Evolutionary conservation across 2,888 invertebrate genomes (phyloP), one percentile per base, ranked within the genome.

Genomic region (Lottia scabra): DNA sequence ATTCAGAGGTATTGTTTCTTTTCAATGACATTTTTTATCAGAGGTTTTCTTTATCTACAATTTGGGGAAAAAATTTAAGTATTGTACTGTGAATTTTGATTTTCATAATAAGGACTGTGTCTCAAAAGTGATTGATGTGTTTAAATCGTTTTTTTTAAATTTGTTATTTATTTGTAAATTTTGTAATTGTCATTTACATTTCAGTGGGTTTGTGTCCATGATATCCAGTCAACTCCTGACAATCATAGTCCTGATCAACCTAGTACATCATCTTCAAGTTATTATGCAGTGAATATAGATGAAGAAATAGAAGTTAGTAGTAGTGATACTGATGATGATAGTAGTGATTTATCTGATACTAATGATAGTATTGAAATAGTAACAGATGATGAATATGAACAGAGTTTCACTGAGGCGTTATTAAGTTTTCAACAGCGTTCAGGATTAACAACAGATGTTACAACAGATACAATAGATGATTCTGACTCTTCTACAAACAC

Each of bases 141-240:
- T n/a, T n/a, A n/a, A n/a, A n/a, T n/a, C n/a, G n/a, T n/a, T n/a
- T n/a, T n/a, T n/a, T n/a, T n/a, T n/a, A n/a, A n/a, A n/a, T n/a
- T n/a, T n/a, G n/a, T n/a, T n/a, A n/a, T n/a, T n/a, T n/a, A n/a
- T n/a, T n/a, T 8, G 8, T 38, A 8, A 10, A 38, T 38, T 38
- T 38, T 8, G 38, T 38, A 38, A 38, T 10, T 15, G 66, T 19
- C 48, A 19, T 71, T 74, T 70, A 78, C 71, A 73, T 90, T 90
- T n/a, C 89, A 95, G 94, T 97, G 96, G 96, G 96, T 96, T 10
- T 95, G 96, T 87, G 93, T 98, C 70, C 97, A 98, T 90, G 96
- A 97, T 88, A 96, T 98, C 78, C 96, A 96, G 90, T 93, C 68
- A 63, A 70, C 64, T 4, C 68, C 67, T 63, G 16, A 45, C 68